A percentile compares a stretch with the other conserved stretches of the same genome.
These are phyloP conservation scores for Cranoglanis bouderius DNA, from an alignment of 2,113 vertebrate genomes.

Conservation along the genomic window DNA sequence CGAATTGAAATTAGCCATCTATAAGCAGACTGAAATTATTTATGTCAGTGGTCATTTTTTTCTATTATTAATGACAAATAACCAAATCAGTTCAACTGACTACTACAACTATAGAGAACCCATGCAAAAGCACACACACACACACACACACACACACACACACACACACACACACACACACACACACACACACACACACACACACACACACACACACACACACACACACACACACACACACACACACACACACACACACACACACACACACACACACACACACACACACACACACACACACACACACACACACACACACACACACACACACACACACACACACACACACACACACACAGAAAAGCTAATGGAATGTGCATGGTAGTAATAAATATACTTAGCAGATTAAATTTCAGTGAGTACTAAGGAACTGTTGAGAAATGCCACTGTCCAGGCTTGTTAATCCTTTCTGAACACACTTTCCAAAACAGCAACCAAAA, in stretches of 20 bases:
- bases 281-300: neutral
- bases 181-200: neutral
- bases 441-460: neutral
- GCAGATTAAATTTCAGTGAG: constrained; percentile 7
- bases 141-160: neutral
- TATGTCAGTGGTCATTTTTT: neutral
- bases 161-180: neutral
- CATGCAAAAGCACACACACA: neutral
- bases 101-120: neutral
- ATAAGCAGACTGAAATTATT: neutral
- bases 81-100: neutral
- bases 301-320: neutral
- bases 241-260: neutral
- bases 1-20: no score
- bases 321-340: neutral
- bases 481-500: neutral
- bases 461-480: constrained; percentile 28
- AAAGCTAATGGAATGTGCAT: constrained; percentile 43
- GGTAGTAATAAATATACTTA: neutral
- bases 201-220: neutral
- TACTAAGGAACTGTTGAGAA: constrained; percentile 28
- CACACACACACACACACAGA: neutral
- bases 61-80: neutral
- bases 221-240: neutral
- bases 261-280: neutral